Percentiles rank a stretch among this genome's conserved stretches.
Evolutionary conservation across 1,140 invertebrate genomes (phyloP).

Genomic region (Eueides isabella): DNA sequence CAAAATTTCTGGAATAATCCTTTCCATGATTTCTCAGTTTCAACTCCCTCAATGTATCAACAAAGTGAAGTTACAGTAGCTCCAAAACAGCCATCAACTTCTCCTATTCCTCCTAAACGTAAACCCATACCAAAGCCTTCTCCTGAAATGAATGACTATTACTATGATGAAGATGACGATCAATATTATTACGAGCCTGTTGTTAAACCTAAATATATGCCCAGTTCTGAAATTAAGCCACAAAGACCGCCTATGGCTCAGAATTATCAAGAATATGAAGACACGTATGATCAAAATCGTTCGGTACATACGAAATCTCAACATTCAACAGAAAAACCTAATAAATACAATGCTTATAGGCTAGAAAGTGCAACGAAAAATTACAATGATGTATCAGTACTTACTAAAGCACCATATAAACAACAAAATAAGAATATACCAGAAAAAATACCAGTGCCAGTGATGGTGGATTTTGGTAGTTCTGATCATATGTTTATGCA

Average conservation of each 20-base stretch:
- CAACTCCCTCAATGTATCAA: constrained; percentile 43
- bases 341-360: constrained; percentile 50
- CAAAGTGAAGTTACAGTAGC: constrained; percentile 49
- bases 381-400: constrained; percentile 66
- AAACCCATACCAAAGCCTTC: constrained; percentile 80
- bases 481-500: constrained; percentile 49
- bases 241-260: constrained; percentile 79
- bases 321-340: constrained; percentile 42
- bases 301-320: constrained; percentile 39
- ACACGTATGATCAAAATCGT: constrained; percentile 53
- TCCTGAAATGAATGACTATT: constrained; percentile 82
- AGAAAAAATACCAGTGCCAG: constrained; percentile 62
- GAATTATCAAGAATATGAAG: constrained; percentile 81
- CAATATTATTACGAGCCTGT: constrained; percentile 82
- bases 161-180: constrained; percentile 81
- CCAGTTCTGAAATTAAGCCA: constrained; percentile 82
- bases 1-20: constrained; percentile 69
- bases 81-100: constrained; percentile 39
- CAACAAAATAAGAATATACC: constrained; percentile 54
- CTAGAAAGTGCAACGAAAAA: constrained; percentile 63
- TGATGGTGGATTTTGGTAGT: constrained; percentile 52
- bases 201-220: constrained; percentile 84
- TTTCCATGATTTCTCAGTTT: constrained; percentile 46
- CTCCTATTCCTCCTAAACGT: constrained; percentile 56
- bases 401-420: constrained; percentile 66